A percentile compares a stretch with the other conserved stretches of the same genome.
phyloP scores from a whole-genome alignment of 2,888 invertebrate species.

The Andrena bicolor region DNA sequence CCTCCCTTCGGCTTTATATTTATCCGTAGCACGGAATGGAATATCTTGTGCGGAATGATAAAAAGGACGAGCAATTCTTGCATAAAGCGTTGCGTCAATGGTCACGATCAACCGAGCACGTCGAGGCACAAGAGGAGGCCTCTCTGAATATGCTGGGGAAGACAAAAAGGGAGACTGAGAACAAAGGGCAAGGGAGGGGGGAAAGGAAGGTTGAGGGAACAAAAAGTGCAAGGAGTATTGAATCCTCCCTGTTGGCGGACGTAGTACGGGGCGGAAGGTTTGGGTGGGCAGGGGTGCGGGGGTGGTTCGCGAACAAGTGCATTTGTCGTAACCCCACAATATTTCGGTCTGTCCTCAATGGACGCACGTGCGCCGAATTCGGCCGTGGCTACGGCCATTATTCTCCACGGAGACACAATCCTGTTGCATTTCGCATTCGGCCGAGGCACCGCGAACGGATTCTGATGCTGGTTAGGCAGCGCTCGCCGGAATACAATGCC shows the following conservation, averaged over 20 bases:
- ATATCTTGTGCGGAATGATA: neutral
- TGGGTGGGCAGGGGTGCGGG: neutral
- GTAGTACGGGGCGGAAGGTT: neutral
- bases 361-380: conserved; percentile 73
- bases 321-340: conserved; percentile 64
- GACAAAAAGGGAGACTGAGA: conserved; percentile 23
- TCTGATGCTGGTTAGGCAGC: conserved; percentile 33
- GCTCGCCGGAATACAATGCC: conserved; percentile 19
- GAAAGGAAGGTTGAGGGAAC: conserved; percentile 1
- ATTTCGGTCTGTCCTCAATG: conserved; percentile 66
- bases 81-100: conserved; percentile 27
- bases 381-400: conserved; percentile 57
- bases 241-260: conserved; percentile 29
- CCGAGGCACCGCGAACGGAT: conserved; percentile 46
- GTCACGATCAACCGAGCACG: conserved; percentile 35
- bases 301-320: conserved; percentile 41
- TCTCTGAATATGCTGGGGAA: conserved; percentile 23
- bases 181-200: conserved; percentile 8
- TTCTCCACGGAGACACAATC: conserved; percentile 72
- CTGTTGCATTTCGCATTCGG: conserved; percentile 77
- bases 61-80: conserved; percentile 16
- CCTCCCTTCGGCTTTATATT: neutral
- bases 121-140: neutral
- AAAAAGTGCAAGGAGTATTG: conserved; percentile 40
- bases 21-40: conserved; percentile 4